Conservation (phyloP, 2,797 vertebrate genomes). For the Chaetodon trifasciatus region DNA sequence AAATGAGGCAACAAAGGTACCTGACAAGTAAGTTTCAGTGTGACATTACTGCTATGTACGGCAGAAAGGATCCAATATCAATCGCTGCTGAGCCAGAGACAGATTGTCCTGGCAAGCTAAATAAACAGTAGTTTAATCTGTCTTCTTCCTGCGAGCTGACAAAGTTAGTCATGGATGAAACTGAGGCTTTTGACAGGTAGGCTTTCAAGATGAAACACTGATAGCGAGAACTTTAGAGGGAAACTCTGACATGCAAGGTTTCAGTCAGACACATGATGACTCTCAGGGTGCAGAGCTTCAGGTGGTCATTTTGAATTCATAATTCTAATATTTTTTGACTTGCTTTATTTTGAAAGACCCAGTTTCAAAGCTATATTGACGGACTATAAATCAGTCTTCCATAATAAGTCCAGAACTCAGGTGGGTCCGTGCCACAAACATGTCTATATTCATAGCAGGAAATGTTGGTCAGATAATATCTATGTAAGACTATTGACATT, state of each 20-base stretch:
- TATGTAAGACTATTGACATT: constrained; percentile 20
- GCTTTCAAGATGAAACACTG: constrained; percentile 61
- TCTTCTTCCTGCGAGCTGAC: constrained; percentile 68
- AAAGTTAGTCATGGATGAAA: constrained; percentile 73
- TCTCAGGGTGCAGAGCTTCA: constrained; percentile 7
- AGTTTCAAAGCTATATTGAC: not conserved
- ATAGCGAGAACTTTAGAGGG: constrained; percentile 57
- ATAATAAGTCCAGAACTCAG: constrained; percentile 4
- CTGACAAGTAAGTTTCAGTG: constrained; percentile 72
- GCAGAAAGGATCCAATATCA: constrained; percentile 69
- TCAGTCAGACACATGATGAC: constrained; percentile 33
- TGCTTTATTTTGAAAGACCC: not conserved
- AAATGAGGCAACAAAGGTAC: constrained; percentile 81
- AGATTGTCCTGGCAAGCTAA: constrained; percentile 71
- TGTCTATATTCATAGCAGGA: constrained; percentile 36
- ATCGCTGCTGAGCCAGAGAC: constrained; percentile 61
- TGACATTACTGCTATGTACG: constrained; percentile 75
- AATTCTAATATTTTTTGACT: not conserved
- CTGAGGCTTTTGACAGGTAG: constrained; percentile 67
- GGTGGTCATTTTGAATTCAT: not conserved
- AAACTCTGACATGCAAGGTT: constrained; percentile 53
- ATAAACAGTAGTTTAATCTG: constrained; percentile 80
- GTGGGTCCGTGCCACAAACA: constrained; percentile 20
- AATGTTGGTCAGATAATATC: constrained; percentile 49
- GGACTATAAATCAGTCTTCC: not conserved